Evolutionary conservation across 2,888 invertebrate species (phyloP).

Genomic region (Cephalotes varians): DNA sequence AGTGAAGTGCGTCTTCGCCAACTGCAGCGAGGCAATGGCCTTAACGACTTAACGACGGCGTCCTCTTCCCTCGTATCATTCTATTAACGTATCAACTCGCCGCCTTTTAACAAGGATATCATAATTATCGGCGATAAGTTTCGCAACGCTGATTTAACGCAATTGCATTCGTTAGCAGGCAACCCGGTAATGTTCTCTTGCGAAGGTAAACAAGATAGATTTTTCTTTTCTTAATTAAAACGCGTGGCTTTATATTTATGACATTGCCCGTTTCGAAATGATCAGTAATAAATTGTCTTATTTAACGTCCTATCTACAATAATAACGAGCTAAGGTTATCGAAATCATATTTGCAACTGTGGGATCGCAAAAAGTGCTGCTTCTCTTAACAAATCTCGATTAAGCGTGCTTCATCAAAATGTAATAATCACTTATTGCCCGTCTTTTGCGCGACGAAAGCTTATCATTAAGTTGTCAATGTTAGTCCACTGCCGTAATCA

Average conservation of each 20-base stretch:
- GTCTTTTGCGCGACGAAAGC: slow-evolving; percentile 17
- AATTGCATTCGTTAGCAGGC: slow-evolving; percentile 19
- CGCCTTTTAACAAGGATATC: slow-evolving; percentile 60
- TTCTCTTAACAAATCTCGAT: neutral
- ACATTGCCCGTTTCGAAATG: neutral
- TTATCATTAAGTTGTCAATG: slow-evolving; percentile 38
- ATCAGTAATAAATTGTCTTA: neutral
- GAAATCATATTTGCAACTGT: neutral
- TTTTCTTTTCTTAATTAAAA: neutral
- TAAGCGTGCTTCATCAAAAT: slow-evolving; percentile 6
- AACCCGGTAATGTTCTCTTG: neutral
- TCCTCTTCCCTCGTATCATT: slow-evolving; percentile 61
- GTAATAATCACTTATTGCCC: slow-evolving; percentile 9
- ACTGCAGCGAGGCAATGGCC: slow-evolving; percentile 63
- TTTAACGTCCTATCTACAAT: neutral
- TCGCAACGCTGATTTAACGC: slow-evolving; percentile 66
- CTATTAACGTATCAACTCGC: slow-evolving; percentile 61
- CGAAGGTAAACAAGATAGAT: neutral
- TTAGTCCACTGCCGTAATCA: neutral
- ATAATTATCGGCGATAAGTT: slow-evolving; percentile 75
- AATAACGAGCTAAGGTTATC: neutral
- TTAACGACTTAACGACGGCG: slow-evolving; percentile 73
- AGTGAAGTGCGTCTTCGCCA: slow-evolving; percentile 55
- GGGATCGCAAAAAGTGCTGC: neutral
- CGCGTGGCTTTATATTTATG: neutral